These are phyloP conservation scores for Temnothorax longispinosus DNA, from an alignment of 1,140 invertebrate genomes.

Conservation along the genomic window DNA sequence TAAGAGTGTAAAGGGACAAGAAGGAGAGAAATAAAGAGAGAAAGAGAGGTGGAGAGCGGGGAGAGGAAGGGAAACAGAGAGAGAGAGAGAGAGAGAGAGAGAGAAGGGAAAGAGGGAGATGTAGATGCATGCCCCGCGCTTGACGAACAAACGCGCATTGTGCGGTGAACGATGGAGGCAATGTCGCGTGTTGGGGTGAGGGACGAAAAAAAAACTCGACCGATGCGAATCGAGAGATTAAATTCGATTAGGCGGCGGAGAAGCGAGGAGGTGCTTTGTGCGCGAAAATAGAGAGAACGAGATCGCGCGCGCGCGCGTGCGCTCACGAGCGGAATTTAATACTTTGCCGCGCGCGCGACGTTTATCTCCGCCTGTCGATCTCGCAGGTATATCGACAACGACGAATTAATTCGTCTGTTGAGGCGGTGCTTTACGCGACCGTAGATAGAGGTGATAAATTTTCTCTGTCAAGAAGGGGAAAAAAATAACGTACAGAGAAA, in stretches of 20 bases:
- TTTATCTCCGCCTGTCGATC: slow-evolving; percentile 67
- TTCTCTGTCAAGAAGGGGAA: slow-evolving; percentile 18
- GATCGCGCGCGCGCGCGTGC: not conserved
- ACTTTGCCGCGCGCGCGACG: not conserved
- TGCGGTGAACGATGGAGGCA: slow-evolving; percentile 18
- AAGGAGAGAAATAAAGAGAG: not conserved
- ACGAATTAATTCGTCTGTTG: slow-evolving; percentile 55
- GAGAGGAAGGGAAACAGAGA: not conserved
- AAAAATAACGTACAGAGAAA: not conserved
- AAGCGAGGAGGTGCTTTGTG: not conserved
- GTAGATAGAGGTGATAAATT: slow-evolving; percentile 50
- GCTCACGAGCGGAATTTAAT: slow-evolving; percentile 48
- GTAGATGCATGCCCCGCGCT: slow-evolving; percentile 8
- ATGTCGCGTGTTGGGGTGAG: slow-evolving; percentile 48
- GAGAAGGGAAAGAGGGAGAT: slow-evolving; percentile 6
- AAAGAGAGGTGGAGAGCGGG: not conserved
- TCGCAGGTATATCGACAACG: slow-evolving; percentile 48
- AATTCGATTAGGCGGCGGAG: slow-evolving; percentile 45
- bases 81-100: not conserved
- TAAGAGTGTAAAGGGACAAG: slow-evolving; percentile 37
- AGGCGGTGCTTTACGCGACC: slow-evolving; percentile 32
- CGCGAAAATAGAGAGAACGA: slow-evolving; percentile 41
- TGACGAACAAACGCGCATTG: slow-evolving; percentile 66
- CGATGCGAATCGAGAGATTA: slow-evolving; percentile 51
- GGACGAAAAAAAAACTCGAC: slow-evolving; percentile 37